Conservation (phyloP, 1,140 invertebrate species). For the Drosophila setifemur region DNA sequence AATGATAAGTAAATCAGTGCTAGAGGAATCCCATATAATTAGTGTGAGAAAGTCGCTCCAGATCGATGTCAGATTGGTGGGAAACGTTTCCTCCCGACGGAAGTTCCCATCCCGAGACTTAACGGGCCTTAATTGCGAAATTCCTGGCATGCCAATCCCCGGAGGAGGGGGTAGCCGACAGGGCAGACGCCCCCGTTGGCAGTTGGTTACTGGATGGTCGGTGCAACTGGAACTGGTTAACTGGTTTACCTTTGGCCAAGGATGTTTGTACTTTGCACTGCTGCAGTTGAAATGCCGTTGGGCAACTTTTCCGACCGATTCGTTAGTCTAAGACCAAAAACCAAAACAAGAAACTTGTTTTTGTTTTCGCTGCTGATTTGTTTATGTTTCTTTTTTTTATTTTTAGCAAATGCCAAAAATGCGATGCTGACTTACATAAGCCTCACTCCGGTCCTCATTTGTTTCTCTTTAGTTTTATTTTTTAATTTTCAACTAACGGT, state of each 20-base stretch:
- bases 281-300: conserved; percentile 56
- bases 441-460: neutral
- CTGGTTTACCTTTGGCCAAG: conserved; percentile 78
- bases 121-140: conserved; percentile 30
- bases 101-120: conserved; percentile 26
- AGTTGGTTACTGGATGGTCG: conserved; percentile 8
- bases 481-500: conserved; percentile 24
- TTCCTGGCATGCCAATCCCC: conserved; percentile 25
- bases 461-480: neutral
- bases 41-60: neutral
- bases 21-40: too few species aligned
- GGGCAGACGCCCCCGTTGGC: conserved; percentile 53
- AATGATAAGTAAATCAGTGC: too few species aligned
- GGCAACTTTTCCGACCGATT: conserved; percentile 60
- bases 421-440: conserved; percentile 65
- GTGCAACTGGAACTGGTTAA: conserved; percentile 55
- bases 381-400: conserved; percentile 2
- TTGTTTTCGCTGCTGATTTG: conserved; percentile 29
- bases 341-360: conserved; percentile 71
- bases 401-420: conserved; percentile 62
- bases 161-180: conserved; percentile 8
- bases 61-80: conserved; percentile 17
- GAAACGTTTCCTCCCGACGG: conserved; percentile 26
- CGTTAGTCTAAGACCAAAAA: conserved; percentile 37
- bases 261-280: conserved; percentile 64